Conservation (phyloP, 2,797 vertebrate species). For the Micropoecilia bifurca region DNA sequence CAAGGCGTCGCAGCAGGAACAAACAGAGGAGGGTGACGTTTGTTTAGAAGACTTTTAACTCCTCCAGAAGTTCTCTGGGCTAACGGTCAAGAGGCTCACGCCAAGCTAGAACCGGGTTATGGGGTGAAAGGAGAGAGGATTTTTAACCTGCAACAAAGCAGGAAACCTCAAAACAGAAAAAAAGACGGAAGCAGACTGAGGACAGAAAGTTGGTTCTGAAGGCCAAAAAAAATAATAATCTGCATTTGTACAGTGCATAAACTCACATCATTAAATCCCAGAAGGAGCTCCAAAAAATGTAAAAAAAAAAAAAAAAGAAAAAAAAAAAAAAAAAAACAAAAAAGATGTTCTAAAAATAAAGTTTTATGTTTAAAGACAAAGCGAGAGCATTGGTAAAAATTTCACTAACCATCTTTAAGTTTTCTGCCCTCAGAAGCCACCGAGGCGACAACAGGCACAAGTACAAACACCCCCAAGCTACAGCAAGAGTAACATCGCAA, state of each 20-base stretch:
- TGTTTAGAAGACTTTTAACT: neutral
- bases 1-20: neutral
- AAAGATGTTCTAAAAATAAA: neutral
- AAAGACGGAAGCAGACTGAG: neutral
- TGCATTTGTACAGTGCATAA: neutral
- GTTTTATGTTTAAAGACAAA: neutral
- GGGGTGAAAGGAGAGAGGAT: conserved; percentile 7
- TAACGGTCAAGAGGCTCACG: conserved; percentile 5
- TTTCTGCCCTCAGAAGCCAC: conserved; percentile 11
- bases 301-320: neutral
- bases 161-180: conserved; percentile 19
- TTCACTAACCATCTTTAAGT: neutral
- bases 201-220: conserved; percentile 10
- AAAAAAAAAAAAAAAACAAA: neutral
- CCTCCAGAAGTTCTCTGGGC: conserved; percentile 9
- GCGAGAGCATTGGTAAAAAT: neutral
- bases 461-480: neutral
- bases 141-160: conserved; percentile 31
- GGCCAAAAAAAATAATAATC: neutral
- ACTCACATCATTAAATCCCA: neutral
- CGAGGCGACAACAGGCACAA: conserved; percentile 6
- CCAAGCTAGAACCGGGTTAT: neutral
- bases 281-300: neutral
- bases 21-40: neutral
- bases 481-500: neutral